Evolutionary conservation across 1,140 invertebrate genomes (phyloP).

Genomic region (Steinernema feltiae): DNA sequence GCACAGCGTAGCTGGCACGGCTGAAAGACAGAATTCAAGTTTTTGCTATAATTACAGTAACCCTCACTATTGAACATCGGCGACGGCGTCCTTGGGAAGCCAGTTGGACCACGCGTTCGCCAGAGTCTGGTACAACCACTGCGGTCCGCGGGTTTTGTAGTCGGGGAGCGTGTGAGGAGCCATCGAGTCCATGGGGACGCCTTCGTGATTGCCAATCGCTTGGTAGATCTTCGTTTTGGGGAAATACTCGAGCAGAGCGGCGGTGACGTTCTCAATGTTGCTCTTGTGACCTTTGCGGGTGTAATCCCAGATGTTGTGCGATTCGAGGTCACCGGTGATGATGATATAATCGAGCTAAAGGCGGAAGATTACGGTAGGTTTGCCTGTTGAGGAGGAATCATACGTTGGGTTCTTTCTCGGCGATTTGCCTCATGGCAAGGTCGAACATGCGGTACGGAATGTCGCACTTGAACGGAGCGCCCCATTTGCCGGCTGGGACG

Average conservation of each 20-base stretch:
- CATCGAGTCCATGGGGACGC: conserved; percentile 77
- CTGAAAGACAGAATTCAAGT: conserved; percentile 45
- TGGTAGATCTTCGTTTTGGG: conserved; percentile 84
- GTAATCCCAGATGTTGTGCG: conserved; percentile 96
- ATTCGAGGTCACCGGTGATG: conserved; percentile 94
- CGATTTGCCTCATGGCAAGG: conserved; percentile 61
- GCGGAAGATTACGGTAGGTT: too few relatives aligned
- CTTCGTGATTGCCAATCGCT: conserved; percentile 90
- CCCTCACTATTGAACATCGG: conserved; percentile 69
- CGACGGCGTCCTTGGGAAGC: conserved; percentile 75
- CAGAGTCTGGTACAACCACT: conserved; percentile 85
- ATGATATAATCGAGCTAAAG: conserved; percentile 85
- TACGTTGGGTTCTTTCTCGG: conserved; percentile 40
- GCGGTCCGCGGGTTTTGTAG: conserved; percentile 35
- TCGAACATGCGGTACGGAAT: conserved; percentile 67
- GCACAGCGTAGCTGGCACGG: conserved; percentile 58
- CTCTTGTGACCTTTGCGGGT: conserved; percentile 79
- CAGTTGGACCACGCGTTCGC: conserved; percentile 79
- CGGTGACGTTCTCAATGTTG: conserved; percentile 73
- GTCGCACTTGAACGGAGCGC: conserved; percentile 77
- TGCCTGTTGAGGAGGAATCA: too few relatives aligned
- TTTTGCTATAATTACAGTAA: too few relatives aligned
- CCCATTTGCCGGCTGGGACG: conserved; percentile 76
- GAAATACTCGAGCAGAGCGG: conserved; percentile 70
- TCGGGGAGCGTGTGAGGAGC: conserved; percentile 39